A percentile compares a stretch with the other conserved stretches of the same genome.
Conservation (phyloP, 2,797 vertebrate genomes). For the Oceanodroma leucorhoa region DNA sequence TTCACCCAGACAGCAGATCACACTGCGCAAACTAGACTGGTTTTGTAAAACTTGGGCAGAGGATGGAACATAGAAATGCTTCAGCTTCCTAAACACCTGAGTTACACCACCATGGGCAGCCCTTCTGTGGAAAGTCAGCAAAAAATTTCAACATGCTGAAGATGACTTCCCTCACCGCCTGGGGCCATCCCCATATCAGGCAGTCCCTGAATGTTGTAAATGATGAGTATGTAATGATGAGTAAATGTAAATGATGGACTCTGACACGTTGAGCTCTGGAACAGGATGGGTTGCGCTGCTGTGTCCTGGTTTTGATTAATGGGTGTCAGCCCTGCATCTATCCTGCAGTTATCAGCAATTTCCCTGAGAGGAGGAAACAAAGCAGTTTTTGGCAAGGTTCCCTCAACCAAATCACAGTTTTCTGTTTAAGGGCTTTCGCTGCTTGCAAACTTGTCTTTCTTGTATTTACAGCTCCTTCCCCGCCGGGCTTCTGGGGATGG, state of each 20-base stretch:
- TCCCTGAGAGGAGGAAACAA: neutral
- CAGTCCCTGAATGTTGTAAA: neutral
- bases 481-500: accelerated
- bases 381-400: neutral
- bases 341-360: neutral
- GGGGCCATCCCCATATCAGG: accelerated
- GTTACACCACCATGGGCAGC: neutral
- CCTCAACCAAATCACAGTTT: neutral
- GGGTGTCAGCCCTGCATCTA: neutral
- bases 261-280: neutral
- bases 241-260: neutral
- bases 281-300: neutral
- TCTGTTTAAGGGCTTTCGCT: neutral
- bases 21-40: neutral
- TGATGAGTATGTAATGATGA: neutral
- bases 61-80: neutral
- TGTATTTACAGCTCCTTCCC: neutral
- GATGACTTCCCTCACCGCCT: neutral
- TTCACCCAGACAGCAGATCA: neutral
- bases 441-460: neutral
- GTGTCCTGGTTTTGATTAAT: neutral
- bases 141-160: neutral
- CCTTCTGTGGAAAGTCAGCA: neutral
- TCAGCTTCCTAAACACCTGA: neutral
- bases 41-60: neutral